phyloP scores from a whole-genome alignment of 1,140 invertebrate species.

The Penaeus vannamei region DNA sequence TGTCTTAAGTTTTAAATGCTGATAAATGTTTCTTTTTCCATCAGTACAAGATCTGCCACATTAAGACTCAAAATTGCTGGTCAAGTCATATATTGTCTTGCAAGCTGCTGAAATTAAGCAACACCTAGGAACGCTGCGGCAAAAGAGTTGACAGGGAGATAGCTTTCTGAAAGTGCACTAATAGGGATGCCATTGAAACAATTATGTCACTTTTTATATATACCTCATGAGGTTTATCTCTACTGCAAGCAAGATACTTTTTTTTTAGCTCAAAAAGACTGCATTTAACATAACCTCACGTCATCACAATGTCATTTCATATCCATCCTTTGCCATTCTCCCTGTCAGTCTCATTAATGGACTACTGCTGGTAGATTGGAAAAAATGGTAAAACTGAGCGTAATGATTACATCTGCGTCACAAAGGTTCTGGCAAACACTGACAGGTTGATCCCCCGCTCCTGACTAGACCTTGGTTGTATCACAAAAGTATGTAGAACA shows the following conservation, averaged over 20 bases:
- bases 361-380: constrained; percentile 51
- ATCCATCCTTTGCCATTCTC: constrained; percentile 4
- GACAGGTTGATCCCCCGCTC: constrained; percentile 63
- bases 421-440: constrained; percentile 54
- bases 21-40: constrained; percentile 8
- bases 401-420: constrained; percentile 65
- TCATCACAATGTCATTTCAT: background rate
- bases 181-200: constrained; percentile 18
- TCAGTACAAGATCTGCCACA: too few species aligned
- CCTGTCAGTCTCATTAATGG: constrained; percentile 56
- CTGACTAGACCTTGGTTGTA: constrained; percentile 63
- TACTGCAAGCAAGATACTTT: background rate
- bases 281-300: background rate
- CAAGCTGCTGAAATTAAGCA: constrained; percentile 62
- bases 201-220: too few species aligned
- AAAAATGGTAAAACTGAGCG: constrained; percentile 60
- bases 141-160: constrained; percentile 62
- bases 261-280: background rate
- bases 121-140: constrained; percentile 62
- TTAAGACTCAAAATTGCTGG: constrained; percentile 57
- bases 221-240: background rate
- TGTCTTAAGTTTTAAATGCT: constrained; percentile 24
- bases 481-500: constrained; percentile 63
- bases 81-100: constrained; percentile 61
- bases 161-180: constrained; percentile 50